Conservation (phyloP, 2,113 vertebrate species). For the Nymphicus hollandicus region DNA sequence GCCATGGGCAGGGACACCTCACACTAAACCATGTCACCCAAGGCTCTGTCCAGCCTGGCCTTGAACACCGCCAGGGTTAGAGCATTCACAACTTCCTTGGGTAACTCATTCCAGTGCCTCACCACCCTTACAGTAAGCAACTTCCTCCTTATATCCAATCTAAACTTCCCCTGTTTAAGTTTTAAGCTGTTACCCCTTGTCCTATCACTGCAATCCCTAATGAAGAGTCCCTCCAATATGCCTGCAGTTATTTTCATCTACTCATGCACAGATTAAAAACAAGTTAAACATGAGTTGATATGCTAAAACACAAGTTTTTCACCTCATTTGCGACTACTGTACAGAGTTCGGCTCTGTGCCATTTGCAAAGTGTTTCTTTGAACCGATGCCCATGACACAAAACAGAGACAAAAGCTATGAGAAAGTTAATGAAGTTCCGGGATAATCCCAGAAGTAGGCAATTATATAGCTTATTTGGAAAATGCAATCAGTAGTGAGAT, state of each 20-base stretch:
- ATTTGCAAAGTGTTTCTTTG: background rate
- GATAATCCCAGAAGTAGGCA: background rate
- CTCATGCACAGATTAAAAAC: background rate
- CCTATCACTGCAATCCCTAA: too few species aligned
- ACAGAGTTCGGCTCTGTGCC: background rate
- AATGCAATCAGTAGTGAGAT: background rate
- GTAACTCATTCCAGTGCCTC: too few species aligned
- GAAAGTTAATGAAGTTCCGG: background rate
- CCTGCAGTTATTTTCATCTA: background rate
- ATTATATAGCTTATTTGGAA: background rate
- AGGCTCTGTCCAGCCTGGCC: too few species aligned
- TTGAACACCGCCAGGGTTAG: too few species aligned
- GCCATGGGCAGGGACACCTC: too few species aligned
- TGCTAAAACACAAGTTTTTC: background rate
- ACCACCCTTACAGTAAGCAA: too few species aligned
- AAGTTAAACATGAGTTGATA: background rate
- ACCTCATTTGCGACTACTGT: background rate
- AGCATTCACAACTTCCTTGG: too few species aligned
- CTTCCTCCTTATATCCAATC: too few species aligned
- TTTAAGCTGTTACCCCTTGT: too few species aligned
- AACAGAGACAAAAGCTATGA: background rate
- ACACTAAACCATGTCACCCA: too few species aligned
- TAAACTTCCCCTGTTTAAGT: too few species aligned
- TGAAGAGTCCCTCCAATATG: too few species aligned
- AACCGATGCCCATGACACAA: background rate